Evolutionary conservation across 2,797 vertebrate species (phyloP), one percentile per base, ranked within the genome.

Genomic region (Carduelis carduelis): DNA sequence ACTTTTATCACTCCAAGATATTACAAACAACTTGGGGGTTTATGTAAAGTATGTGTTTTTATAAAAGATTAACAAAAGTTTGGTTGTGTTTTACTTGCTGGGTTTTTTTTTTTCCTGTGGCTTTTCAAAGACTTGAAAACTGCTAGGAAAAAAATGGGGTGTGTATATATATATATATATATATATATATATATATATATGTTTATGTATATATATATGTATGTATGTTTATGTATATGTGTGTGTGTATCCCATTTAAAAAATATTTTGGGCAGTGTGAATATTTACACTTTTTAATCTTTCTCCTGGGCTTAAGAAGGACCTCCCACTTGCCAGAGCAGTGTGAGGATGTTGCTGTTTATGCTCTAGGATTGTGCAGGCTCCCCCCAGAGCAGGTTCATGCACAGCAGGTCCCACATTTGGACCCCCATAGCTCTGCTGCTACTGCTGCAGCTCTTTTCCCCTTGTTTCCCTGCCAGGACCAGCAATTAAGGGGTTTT

Each of bases 111-210:
- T 64, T 8, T 5, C 26, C 11, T 41, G 12, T 61, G 24, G 34
- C 6, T 11, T 75, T 35, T 75, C 32, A 55, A 74, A 89, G 24
- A 19, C 13, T 14, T 59, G 18, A 30, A 61, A 87, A 63, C 9
- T 44, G 21, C 6, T 22, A 5, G 8, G 8, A 0, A 34, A 34
- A 34, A 66, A 72, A 9, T 2, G 2, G 4, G 8, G 2, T 34
- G 0, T 12, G 1, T 10, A 14, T 50, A 23, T 23, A 23, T 46
- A 13, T 46, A 12, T 7, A 11, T 11, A 2, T 15, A 12, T 6
- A 11, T 21, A 11, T 5, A 6, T 9, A 4, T 53, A 5, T 39
- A 0, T 46, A 1, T 11, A 1, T 8, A 6, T 41, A 0, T 46
- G 1, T 11, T 1, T 8, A 8, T 41, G 0, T 53, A 1, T 37